Evolutionary conservation across 2,888 invertebrate species (phyloP), one percentile per base, ranked within the genome.

Genomic region (Sphecodes monilicornis): DNA sequence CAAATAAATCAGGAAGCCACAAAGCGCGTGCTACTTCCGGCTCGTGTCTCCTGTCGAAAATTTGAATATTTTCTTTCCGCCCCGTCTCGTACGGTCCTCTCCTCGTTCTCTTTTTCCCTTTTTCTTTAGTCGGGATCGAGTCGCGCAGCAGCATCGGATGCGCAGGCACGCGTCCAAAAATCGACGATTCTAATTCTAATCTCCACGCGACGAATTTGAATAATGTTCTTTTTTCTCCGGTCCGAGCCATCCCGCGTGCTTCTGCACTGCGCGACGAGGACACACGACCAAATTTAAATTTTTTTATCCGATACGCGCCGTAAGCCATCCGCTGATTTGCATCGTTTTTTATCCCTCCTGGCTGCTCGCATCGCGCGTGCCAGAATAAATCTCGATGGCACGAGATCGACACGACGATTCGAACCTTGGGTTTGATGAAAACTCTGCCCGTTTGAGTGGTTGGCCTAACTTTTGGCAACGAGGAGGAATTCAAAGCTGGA

Each of bases 121-220:
- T 66, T 66, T 32, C 22, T 71, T 75, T 69, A 29, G 81, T 57
- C 41, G 64, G 78, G 50, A 10, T 29, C 78, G 79, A 66, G 79
- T 75, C 76, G 79, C 80, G 88, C 54, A n/a, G 11, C 54, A 54
- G 87, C 88, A 85, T 77, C 75, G 72, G 89, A 90, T 92, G 91
- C 90, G 88, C 90, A 87, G 86, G 91, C 93, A 92, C 93, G 93
- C 92, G 93, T 91, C 88, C 91, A 88, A 86, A 89, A 86, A 86
- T 89, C 89, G 89, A 81, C 88, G 90, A 93, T 94, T 93, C 93
- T 93, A 92, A 93, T 94, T 94, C 93, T 93, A 93, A 92, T 93
- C 89, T 90, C 80, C 80, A 74, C 87, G 75, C 82, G 77, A 54
- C 76, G 80, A 88, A 91, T 92, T 91, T 91, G 82, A 92, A 90